Evolutionary conservation across 2,888 invertebrate species (phyloP), one percentile per base, ranked within the genome.

Genomic region (Junonia oenone): DNA sequence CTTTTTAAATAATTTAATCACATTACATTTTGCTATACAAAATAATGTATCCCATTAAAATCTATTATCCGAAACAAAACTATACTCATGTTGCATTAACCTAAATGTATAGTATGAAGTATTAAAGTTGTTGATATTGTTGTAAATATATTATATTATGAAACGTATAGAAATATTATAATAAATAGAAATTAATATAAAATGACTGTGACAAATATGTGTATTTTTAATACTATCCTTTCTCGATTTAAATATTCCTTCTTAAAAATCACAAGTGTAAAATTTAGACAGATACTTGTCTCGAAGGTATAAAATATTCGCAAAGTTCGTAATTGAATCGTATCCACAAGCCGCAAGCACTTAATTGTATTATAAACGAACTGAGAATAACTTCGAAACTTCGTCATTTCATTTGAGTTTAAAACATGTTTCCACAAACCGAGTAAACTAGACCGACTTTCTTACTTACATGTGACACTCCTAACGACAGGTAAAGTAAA

Each of bases 61-160:
- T 38, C n/a, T 43, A 49, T 37, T 51, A 48, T 33, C 47, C 35
- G 48, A 53, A 50, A 56, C 6, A 51, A 52, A 57, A 38, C 46
- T 63, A 62, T 63, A 63, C 54, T 55, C 62, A 55, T 59, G 63
- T 63, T 63, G 56, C 59, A 57, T 57, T 59, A 56, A 62, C 47
- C 52, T 58, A 55, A 61, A 51, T 52, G 51, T 60, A 62, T 53
- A 55, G 13, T 26, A 58, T 48, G 51, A 52, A 55, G 55, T 56
- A 59, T 59, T 60, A 58, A 56, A 68, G 75, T 76, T 81, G 83
- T 86, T 87, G 73, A 80, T 78, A 80, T 79, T 78, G 75, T 76
- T 87, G 86, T 88, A 88, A 81, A 85, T 87, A 85, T 69, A 73
- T 65, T 75, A 76, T 76, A 79, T 73, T 76, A 67, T 74, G 71